Conservation (phyloP, 2,113 vertebrate species). For the Alligator sinensis region DNA sequence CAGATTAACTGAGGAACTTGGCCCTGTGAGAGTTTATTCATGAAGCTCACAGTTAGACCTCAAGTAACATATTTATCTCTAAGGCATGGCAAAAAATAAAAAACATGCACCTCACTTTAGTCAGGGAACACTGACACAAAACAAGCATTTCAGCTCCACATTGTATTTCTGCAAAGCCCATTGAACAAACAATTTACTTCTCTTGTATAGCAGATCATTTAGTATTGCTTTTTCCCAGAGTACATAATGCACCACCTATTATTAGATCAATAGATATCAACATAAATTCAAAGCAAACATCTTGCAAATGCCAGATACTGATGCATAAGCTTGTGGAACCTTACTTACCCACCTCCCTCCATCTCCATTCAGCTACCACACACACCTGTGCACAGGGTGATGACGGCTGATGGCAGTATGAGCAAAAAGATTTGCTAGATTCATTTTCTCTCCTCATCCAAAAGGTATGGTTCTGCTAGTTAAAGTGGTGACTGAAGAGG, state of each 20-base stretch:
- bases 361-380: background rate
- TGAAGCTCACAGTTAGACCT: background rate
- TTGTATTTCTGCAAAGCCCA: background rate
- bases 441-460: background rate
- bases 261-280: background rate
- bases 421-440: background rate
- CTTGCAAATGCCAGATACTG: background rate
- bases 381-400: background rate
- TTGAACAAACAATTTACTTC: background rate
- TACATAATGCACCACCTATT: background rate
- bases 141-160: background rate
- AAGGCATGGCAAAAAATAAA: accelerated
- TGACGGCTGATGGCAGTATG: background rate
- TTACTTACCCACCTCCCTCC: background rate
- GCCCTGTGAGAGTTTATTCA: background rate
- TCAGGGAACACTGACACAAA: background rate
- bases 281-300: background rate
- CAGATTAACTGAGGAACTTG: background rate
- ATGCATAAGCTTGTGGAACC: background rate
- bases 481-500: background rate
- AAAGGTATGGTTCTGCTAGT: background rate
- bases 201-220: background rate
- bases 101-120: background rate
- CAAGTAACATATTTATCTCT: background rate
- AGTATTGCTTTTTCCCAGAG: background rate